Evolutionary conservation across 2,113 vertebrate genomes (phyloP).

Genomic region (Pyrgilauda ruficollis): DNA sequence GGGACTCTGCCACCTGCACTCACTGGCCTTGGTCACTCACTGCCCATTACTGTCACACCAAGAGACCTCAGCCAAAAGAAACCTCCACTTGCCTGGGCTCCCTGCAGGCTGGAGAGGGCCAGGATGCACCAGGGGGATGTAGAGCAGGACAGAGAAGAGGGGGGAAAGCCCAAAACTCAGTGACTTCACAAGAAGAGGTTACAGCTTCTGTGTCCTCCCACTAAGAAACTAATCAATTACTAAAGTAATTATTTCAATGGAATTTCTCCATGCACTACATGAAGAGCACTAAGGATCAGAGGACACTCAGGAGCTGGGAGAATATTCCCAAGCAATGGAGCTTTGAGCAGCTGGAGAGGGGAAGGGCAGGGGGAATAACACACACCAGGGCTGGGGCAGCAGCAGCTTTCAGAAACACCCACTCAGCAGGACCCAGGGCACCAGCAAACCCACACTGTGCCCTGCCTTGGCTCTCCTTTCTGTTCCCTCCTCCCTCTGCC

Average conservation of each 20-base stretch:
- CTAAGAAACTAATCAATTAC: neutral
- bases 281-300: neutral
- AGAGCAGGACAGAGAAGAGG: neutral
- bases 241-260: neutral
- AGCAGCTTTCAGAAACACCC: neutral
- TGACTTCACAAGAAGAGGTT: neutral
- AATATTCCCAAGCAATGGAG: neutral
- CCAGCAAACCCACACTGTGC: rapidly evolving
- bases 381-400: rapidly evolving
- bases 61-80: neutral
- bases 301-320: neutral
- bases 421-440: neutral
- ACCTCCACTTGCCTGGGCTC: neutral
- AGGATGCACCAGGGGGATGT: neutral
- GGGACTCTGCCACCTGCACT: neutral
- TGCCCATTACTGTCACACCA: neutral
- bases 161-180: rapidly evolving
- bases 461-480: neutral
- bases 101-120: neutral
- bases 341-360: neutral
- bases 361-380: neutral
- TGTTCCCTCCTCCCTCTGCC: neutral
- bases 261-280: rapidly evolving
- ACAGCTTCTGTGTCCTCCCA: rapidly evolving
- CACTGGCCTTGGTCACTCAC: rapidly evolving